Conservation (phyloP, 2,113 vertebrate genomes). For the Acinonyx jubatus region DNA sequence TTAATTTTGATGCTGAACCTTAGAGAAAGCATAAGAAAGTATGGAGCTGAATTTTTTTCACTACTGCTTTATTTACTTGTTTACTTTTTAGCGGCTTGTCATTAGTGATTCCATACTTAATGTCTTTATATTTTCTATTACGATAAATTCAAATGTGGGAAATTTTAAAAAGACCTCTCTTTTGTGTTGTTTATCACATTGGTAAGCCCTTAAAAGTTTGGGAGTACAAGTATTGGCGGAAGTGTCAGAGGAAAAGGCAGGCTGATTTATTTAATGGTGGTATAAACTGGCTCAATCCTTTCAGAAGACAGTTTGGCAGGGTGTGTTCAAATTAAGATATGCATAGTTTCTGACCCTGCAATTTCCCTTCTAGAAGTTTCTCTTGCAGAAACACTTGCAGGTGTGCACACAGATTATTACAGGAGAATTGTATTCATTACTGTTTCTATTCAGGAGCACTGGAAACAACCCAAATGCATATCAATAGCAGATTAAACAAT, state of each 20-base stretch:
- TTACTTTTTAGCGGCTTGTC: slow-evolving; percentile 5
- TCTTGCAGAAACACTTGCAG: slow-evolving; percentile 42
- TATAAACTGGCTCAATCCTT: not conserved
- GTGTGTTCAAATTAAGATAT: not conserved
- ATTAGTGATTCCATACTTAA: not conserved
- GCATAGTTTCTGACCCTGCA: not conserved
- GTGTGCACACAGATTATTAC: slow-evolving; percentile 6
- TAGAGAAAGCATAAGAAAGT: not conserved
- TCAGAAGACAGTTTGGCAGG: not conserved
- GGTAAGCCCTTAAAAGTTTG: not conserved
- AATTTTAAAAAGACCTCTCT: slow-evolving; percentile 3
- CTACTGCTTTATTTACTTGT: not conserved
- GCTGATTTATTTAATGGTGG: not conserved
- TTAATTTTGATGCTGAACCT: not conserved
- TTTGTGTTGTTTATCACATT: not conserved
- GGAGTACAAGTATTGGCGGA: not conserved
- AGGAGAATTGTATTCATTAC: slow-evolving; percentile 19
- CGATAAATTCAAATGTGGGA: not conserved
- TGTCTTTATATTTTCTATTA: not conserved
- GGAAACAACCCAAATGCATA: slow-evolving; percentile 3
- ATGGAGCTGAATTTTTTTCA: not conserved
- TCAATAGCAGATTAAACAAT: not conserved
- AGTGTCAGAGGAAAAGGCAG: not conserved
- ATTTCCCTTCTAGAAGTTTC: slow-evolving; percentile 12
- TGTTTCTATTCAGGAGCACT: slow-evolving; percentile 1